Base-by-base conservation (phyloP, 2,888 invertebrate genomes). In the Reticulitermes lucifugus region DNA sequence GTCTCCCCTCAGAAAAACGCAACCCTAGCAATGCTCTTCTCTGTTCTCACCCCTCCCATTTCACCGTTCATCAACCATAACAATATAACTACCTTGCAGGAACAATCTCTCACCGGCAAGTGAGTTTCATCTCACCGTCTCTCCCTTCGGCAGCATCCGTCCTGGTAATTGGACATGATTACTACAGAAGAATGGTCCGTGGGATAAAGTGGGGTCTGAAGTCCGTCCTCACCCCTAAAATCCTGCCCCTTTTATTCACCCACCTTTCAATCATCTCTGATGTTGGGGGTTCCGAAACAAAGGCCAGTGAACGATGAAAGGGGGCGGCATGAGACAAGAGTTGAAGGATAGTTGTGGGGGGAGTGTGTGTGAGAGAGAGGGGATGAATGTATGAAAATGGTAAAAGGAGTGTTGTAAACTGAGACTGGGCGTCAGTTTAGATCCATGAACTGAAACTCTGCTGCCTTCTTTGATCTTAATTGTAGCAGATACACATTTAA, bases 121-220 rank as follows among this genome's bases (percentile, higher is more conserved):
- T 51, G 77, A 77, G 41, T 77, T 77, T 46, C 77, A 77, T 43
- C 77, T 22, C 77, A 41, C n/a, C 77, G 51, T 43, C 75, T 35
- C 46, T 29, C 21, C 6, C n/a, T n/a, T 46, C 22, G 7, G 46
- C 51, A 35, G 22, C 75, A 73, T 83, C 83, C 55, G 41, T 77
- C 59, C 59, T 60, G 51, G 84, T 86, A 86, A 86, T 86, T 86
- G 86, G 86, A 84, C 81, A 83, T 86, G 86, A 86, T 86, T 84
- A 86, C 84, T 82, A n/a, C 60, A 83, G 79, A 79, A 83, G 83
- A 83, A 83, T 79, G 83, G 85, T 77, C 77, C 22, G 46, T 46
- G n/a, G 77, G 77, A 77, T 65, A 43, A 79, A 41, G 73, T 41
- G 41, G 12, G 73, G 12, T n/a, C 25, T 25, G 65, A 65, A 65